Evolutionary conservation across 1,140 invertebrate genomes (phyloP).

Genomic region (Holcopasites calliopsidis): DNA sequence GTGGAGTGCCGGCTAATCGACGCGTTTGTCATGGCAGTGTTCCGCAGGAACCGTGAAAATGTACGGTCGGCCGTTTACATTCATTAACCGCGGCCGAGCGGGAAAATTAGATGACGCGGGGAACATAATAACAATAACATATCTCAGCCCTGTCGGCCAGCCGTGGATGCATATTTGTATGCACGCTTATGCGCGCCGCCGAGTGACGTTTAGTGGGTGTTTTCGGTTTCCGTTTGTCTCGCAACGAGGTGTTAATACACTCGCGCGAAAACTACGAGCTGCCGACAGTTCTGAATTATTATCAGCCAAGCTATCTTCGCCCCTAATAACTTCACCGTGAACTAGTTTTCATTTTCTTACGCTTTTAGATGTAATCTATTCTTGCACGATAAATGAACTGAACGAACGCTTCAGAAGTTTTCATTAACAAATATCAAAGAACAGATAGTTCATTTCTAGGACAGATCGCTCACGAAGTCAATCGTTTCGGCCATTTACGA

Average conservation of each 20-base stretch:
- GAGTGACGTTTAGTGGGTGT: conserved; percentile 70
- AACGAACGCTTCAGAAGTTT: no score
- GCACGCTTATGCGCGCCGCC: background rate
- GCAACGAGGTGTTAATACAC: conserved; percentile 73
- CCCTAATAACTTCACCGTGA: background rate
- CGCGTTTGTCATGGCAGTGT: background rate
- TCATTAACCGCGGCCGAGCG: conserved; percentile 9
- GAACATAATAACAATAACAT: conserved; percentile 50
- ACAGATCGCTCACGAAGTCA: background rate
- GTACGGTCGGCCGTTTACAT: conserved; percentile 20
- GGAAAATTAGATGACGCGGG: conserved; percentile 24
- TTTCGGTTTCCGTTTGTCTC: conserved; percentile 67
- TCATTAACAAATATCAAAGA: background rate
- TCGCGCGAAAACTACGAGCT: conserved; percentile 43
- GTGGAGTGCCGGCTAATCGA: background rate
- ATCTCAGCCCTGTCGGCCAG: background rate
- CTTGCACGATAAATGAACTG: no score
- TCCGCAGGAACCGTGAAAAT: background rate
- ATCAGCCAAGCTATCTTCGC: conserved; percentile 7
- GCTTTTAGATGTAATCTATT: background rate
- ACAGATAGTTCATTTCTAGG: background rate
- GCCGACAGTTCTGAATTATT: conserved; percentile 47
- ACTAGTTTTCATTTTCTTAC: background rate
- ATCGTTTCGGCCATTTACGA: background rate
- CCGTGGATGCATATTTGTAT: background rate